These are phyloP conservation scores for Aleadryas rufinucha DNA, from an alignment of 2,113 vertebrate species.

Conservation along the genomic window DNA sequence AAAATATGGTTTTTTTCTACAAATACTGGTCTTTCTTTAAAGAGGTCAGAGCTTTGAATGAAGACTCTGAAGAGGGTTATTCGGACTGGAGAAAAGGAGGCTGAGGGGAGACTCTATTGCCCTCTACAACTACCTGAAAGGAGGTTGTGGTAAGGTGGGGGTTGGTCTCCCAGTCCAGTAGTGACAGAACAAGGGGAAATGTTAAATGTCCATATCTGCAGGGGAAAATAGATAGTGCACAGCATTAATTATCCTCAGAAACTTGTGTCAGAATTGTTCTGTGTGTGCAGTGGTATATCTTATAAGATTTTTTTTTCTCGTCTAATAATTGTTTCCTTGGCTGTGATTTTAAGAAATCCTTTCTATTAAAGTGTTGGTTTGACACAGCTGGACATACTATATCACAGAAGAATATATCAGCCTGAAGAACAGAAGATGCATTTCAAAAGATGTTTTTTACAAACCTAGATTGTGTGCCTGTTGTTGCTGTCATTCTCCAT, in stretches of 20 bases:
- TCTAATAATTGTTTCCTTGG: background rate
- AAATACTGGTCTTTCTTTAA: background rate
- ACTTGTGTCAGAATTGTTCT: background rate
- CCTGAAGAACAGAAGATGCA: background rate
- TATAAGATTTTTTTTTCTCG: background rate
- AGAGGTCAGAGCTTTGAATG: background rate
- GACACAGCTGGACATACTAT: background rate
- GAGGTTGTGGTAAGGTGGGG: too few relatives aligned
- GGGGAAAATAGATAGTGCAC: background rate
- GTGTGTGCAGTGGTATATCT: background rate
- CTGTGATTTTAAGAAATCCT: background rate
- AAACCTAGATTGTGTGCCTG: background rate
- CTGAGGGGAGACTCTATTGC: accelerated
- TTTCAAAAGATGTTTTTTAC: background rate
- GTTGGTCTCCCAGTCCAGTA: background rate
- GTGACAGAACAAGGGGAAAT: background rate
- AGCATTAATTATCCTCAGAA: background rate
- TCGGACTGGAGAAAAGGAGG: background rate
- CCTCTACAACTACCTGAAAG: background rate
- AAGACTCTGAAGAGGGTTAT: background rate
- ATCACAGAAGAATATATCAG: background rate
- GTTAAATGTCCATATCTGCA: background rate
- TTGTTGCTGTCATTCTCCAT: background rate
- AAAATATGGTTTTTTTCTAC: background rate
- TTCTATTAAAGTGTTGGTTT: background rate